Evolutionary conservation across 2,888 invertebrate species (phyloP), one percentile per base, ranked within the genome.

Genomic region (Petrolisthes cinctipes): DNA sequence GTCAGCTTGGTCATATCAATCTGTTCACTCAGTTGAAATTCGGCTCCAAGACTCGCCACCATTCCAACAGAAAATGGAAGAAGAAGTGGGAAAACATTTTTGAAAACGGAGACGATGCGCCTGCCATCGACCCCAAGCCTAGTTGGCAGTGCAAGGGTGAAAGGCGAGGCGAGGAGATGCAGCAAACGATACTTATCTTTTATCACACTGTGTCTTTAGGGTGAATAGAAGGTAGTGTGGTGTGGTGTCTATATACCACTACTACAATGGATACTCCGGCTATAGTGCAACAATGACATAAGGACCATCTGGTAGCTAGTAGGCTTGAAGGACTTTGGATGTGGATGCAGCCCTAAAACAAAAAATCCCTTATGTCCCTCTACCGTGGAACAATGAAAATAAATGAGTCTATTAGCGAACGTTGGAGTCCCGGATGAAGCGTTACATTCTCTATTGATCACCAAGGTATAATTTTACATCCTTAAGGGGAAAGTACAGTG

Each of bases 331-430:
- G 17, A 54, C 61, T 61, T 7, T 9, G 14, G 75, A 23, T 37
- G 85, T 54, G 81, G 81, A 80, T 61, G 51, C 85, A 71, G 80
- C 80, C 51, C 71, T 81, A 86, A 86, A 87, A n/a, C n/a, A n/a
- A n/a, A 84, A 88, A n/a, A 83, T 23, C 76, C 53, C 80, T 85
- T 90, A 86, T 86, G 90, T 85, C 90, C 86, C 83, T 90, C 78
- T 89, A 75, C 57, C 89, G 66, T 87, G 83, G 86, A 87, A 90
- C 90, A 90, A 90, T 89, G 90, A 87, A 88, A 89, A 90, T 89
- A 90, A 90, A 90, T 89, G 90, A 82, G 89, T 85, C 89, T 90
- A 90, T 90, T 90, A 90, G 90, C 85, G 85, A 86, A 85, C 90
- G 88, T 76, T n/a, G 85, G 85, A 85, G 89, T 85, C 87, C 90